Evolutionary conservation across 2,113 vertebrate genomes (phyloP), one percentile per base, ranked within the genome.

Genomic region (Theropithecus gelada): DNA sequence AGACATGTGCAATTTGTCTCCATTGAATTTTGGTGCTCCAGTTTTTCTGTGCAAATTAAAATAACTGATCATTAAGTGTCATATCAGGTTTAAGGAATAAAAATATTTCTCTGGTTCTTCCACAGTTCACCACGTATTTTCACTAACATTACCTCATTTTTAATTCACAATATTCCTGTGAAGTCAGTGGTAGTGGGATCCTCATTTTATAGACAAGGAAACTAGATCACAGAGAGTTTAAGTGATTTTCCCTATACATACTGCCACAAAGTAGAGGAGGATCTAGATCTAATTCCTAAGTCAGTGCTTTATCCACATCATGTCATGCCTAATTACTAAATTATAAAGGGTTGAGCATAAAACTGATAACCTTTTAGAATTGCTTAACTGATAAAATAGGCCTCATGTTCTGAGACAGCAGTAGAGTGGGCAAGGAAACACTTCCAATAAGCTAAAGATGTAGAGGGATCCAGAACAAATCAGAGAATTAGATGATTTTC

Each of bases 401-500:
- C 18, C 40, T 76, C 45, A 30, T 38, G 6, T n/a, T 68, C 68
- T 76, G 59, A 82, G 25, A 59, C 32, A 68, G n/a, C 48, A 78
- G 70, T 59, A 78, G 40, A 88, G 14, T 40, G 17, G 10, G 22
- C 35, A 96, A 92, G 78, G 18, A 83, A 88, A 87, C 35, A 27
- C 64, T 93, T 9, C 32, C 64, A 40, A 70, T 17, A 92, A 89
- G 79, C 23, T 66, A 80, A 87, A 10, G 30, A 55, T 45, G 1
- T 48, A 70, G 55, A 61, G 11, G 9, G 2, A 35, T 80, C n/a
- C 75, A 8, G 20, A 95, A 52, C 40, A 84, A 88, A 61, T 83
- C 30, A 86, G 92, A 93, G 48, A 93, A 79, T 78, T 38, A 40
- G 61, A 70, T 57, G 59, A 75, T 88, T 84, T 93, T 88, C 23